phyloP scores from a whole-genome alignment of 2,113 vertebrate species.

The Podarcis muralis region DNA sequence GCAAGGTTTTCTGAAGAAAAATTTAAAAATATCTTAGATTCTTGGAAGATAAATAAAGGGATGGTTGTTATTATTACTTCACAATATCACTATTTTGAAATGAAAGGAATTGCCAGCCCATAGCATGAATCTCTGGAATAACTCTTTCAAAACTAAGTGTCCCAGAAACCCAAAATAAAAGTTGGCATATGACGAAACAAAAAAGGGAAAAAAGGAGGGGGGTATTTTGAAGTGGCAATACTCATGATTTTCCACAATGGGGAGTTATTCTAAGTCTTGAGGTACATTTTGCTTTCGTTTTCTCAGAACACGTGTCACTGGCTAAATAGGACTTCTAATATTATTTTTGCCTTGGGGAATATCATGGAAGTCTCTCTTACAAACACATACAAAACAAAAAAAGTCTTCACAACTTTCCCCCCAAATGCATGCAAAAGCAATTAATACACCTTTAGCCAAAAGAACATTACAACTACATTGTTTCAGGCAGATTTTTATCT shows the following conservation, averaged over 20 bases:
- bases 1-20: slow-evolving; percentile 49
- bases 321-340: neutral
- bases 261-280: neutral
- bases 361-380: too few relatives aligned
- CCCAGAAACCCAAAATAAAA: slow-evolving; percentile 48
- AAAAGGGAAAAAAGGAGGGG: neutral
- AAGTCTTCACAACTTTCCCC: neutral
- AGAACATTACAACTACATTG: neutral
- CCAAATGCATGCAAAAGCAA: neutral
- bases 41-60: slow-evolving; percentile 15
- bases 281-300: neutral
- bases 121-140: slow-evolving; percentile 38
- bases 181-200: slow-evolving; percentile 27
- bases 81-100: slow-evolving; percentile 59
- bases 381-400: too few relatives aligned
- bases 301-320: neutral
- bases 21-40: neutral
- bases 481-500: neutral
- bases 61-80: neutral
- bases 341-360: neutral
- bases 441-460: neutral
- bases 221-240: slow-evolving; percentile 6
- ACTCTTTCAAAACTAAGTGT: slow-evolving; percentile 51
- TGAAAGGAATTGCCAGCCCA: slow-evolving; percentile 52
- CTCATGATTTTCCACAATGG: slow-evolving; percentile 11